A percentile compares a stretch with the other conserved stretches of the same genome.
phyloP scores from a whole-genome alignment of 1,140 invertebrate genomes.

The Brevipalpus yothersi region DNA sequence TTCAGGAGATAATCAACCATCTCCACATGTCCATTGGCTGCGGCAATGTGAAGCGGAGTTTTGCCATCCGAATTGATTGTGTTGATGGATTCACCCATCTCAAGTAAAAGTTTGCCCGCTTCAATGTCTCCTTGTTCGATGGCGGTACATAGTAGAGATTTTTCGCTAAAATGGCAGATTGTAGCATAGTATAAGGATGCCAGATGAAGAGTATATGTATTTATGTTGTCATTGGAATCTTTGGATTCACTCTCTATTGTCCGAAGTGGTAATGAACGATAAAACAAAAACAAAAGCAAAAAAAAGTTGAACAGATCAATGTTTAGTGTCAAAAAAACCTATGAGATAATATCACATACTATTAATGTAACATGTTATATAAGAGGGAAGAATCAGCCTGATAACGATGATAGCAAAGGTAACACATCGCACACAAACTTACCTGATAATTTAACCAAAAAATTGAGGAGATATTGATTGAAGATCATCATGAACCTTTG shows the following conservation, averaged over 20 bases:
- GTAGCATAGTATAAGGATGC: not conserved
- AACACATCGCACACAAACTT: too few relatives aligned
- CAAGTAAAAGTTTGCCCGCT: not conserved
- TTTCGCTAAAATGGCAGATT: not conserved
- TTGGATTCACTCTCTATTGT: not conserved
- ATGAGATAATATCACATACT: too few relatives aligned
- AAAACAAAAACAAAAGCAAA: too few relatives aligned
- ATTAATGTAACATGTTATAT: too few relatives aligned
- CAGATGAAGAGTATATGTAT: not conserved
- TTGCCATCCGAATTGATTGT: conserved; percentile 7
- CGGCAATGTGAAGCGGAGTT: conserved; percentile 33
- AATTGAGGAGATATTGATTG: too few relatives aligned
- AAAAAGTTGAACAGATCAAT: too few relatives aligned
- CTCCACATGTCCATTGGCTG: conserved; percentile 76
- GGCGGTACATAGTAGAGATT: not conserved
- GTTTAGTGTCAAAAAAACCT: too few relatives aligned
- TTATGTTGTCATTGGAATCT: not conserved
- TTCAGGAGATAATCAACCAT: conserved; percentile 77
- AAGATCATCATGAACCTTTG: too few relatives aligned
- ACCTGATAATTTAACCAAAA: too few relatives aligned
- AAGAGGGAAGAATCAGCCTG: too few relatives aligned
- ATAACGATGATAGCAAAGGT: too few relatives aligned
- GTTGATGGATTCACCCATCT: not conserved
- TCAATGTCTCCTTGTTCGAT: not conserved
- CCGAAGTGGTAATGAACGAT: too few relatives aligned